These are phyloP conservation scores for Sinotaia quadrata DNA, from an alignment of 2,888 invertebrate species.

Conservation along the genomic window DNA sequence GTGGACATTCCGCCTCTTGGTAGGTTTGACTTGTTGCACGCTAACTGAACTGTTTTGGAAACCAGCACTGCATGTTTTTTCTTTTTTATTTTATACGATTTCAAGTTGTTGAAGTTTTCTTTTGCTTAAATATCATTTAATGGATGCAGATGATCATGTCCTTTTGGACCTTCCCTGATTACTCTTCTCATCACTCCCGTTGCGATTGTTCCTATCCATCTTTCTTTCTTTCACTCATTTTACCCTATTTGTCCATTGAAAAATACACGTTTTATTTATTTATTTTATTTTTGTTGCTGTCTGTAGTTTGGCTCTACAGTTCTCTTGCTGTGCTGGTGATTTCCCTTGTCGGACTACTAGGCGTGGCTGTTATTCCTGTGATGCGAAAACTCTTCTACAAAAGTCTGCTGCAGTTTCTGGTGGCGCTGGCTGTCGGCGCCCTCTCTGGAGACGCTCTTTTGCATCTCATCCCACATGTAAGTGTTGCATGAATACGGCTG, in stretches of 20 bases:
- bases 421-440: conserved; percentile 93
- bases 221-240: not conserved
- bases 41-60: not conserved
- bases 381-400: conserved; percentile 88
- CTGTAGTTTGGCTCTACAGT: conserved; percentile 86
- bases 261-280: not conserved
- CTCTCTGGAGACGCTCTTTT: conserved; percentile 90
- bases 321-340: conserved; percentile 85
- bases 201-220: no score
- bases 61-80: not conserved
- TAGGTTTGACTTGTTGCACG: not conserved
- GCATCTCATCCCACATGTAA: conserved; percentile 83
- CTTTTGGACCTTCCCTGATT: no score
- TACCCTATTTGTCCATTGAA: not conserved
- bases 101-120: no score
- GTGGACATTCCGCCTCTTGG: not conserved
- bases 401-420: conserved; percentile 88
- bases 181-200: no score
- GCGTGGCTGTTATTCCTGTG: conserved; percentile 89
- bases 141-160: no score
- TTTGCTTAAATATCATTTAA: no score
- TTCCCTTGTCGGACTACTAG: conserved; percentile 88
- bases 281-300: not conserved
- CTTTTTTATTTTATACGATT: not conserved
- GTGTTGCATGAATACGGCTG: conserved; percentile 15